phyloP scores from a whole-genome alignment of 2,113 vertebrate genomes.

The Oryzias curvinotus region DNA sequence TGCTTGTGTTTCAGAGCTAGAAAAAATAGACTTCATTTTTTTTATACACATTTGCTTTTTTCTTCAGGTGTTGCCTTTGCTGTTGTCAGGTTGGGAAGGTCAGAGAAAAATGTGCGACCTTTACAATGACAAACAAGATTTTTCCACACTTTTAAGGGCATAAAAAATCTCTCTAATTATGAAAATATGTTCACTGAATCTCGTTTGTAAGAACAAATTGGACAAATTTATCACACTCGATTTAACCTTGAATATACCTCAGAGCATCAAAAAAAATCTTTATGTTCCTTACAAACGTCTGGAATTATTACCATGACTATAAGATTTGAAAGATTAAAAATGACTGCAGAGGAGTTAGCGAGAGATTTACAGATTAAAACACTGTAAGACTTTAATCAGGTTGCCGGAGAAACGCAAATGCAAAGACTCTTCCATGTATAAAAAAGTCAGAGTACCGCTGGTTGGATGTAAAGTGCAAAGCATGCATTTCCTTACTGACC shows the following conservation, averaged over 20 bases:
- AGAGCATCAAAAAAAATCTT: too few species aligned
- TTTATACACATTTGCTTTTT: constrained; percentile 34
- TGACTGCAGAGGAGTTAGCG: not conserved
- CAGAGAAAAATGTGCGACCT: constrained; percentile 57
- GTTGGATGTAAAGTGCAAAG: not conserved
- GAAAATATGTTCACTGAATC: not conserved
- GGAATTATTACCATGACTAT: too few species aligned
- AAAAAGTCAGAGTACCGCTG: too few species aligned
- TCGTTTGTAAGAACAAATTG: constrained; percentile 8
- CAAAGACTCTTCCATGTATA: not conserved
- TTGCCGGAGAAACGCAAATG: not conserved
- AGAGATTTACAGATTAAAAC: not conserved
- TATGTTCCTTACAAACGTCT: too few species aligned
- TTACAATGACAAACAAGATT: constrained; percentile 51
- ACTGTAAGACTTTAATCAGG: not conserved
- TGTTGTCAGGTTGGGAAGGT: constrained; percentile 36
- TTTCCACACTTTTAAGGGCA: constrained; percentile 26
- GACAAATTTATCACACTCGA: not conserved
- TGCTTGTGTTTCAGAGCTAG: constrained; percentile 37
- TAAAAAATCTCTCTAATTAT: constrained; percentile 40
- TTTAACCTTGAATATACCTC: constrained; percentile 2
- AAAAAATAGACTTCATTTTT: constrained; percentile 36
- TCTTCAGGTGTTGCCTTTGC: constrained; percentile 21
- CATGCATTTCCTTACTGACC: not conserved
- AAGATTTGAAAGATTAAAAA: not conserved